Evolutionary conservation across 2,797 vertebrate genomes (phyloP).

Genomic region (Channallabes apus): DNA sequence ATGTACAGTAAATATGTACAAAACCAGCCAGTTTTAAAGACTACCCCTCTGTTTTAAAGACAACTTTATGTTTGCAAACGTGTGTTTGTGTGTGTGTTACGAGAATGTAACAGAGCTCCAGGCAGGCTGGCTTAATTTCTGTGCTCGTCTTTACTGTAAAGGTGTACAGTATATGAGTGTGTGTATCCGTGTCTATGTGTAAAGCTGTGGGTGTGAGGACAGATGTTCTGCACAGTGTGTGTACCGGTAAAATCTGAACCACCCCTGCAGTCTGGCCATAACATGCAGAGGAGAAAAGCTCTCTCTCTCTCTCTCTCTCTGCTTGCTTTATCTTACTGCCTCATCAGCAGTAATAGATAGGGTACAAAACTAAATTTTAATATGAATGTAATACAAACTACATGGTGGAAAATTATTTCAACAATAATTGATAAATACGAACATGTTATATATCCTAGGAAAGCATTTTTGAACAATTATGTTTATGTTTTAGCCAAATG

Average conservation of each 20-base stretch:
- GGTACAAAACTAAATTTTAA: background rate
- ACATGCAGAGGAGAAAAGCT: slow-evolving; percentile 66
- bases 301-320: background rate
- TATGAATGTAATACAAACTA: background rate
- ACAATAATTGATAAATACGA: background rate
- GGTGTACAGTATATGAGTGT: slow-evolving; percentile 26
- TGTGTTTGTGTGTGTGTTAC: slow-evolving; percentile 9
- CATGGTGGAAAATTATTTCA: background rate
- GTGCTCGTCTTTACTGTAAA: slow-evolving; percentile 37
- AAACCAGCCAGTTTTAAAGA: background rate
- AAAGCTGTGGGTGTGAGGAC: slow-evolving; percentile 47
- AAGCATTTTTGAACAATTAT: background rate
- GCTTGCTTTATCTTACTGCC: slow-evolving; percentile 57
- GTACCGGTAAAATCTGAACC: slow-evolving; percentile 57
- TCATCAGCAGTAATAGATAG: background rate
- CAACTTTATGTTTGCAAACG: background rate
- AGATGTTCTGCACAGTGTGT: slow-evolving; percentile 59
- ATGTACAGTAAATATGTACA: slow-evolving; percentile 17
- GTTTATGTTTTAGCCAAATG: background rate
- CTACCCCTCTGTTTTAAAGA: background rate
- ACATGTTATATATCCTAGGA: background rate
- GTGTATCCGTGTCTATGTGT: slow-evolving; percentile 28
- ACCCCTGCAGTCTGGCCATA: slow-evolving; percentile 69
- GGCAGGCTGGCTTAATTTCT: slow-evolving; percentile 47
- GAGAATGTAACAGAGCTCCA: slow-evolving; percentile 34